Evolutionary conservation across 2,113 vertebrate genomes (phyloP), one percentile per base, ranked within the genome.

Genomic region (Zosterops hypoxanthus): DNA sequence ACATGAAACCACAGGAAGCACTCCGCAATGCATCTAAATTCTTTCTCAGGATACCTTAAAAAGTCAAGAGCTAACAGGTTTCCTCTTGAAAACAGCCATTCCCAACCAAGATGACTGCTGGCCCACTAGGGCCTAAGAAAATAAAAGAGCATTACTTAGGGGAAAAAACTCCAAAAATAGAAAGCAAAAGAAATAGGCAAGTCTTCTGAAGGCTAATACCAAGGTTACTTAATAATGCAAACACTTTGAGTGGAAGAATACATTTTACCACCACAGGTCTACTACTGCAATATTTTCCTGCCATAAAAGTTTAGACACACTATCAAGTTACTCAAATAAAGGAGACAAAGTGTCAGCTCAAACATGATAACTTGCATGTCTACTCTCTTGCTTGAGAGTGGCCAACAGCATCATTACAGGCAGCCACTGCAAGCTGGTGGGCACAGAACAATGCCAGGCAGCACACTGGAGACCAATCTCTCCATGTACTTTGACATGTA

Each of bases 371-470:
- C 12, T 41, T 9, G 0, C 0, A 0, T 2, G 11, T 42, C 31
- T 64, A 49, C 46, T 31, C 60, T 71, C 34, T 28, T 0, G 1
- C 56, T 52, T 52, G 11, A 82, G 24, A 65, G 19, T 41, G 53
- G 44, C 39, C 23, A 57, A 85, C 10, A 36, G 22, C 69, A 69
- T 7, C 0, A 0, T 13, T 39, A 50, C 0, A 0, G 47, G 33
- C 56, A 55, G 33, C n/a, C 29, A 50, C 7, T 23, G 50, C 39
- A 88, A 63, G 23, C 29, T 0, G 1, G 7, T 20, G 18, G 21
- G 26, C 42, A 63, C 6, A 50, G 8, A 68, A 15, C 23, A 71
- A 25, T 1, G 9, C 34, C 26, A 4, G 14, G 42, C 23, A 68
- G 42, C 8, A 23, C 23, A 11, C 16, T 1, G 0, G 50, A 81